Evolutionary conservation across 2,888 invertebrate genomes (phyloP).

Genomic region (Mimachlamys varia): DNA sequence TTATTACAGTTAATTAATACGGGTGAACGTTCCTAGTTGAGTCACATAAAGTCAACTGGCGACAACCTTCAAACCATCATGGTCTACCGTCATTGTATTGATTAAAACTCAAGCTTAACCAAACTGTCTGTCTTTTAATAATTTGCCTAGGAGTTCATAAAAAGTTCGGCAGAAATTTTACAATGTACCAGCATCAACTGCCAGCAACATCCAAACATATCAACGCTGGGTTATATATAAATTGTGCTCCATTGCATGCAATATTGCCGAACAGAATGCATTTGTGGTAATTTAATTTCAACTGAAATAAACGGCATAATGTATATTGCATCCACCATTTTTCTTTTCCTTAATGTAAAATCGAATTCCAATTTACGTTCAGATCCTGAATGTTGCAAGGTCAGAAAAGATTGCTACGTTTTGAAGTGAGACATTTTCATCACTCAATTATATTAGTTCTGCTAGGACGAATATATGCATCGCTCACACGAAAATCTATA

Average conservation of each 20-base stretch:
- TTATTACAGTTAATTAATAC: no score
- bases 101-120: no score
- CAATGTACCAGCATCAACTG: neutral
- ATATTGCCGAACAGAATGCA: neutral
- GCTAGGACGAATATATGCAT: neutral
- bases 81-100: neutral
- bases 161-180: neutral
- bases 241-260: neutral
- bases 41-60: no score
- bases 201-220: neutral
- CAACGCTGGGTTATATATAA: neutral
- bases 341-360: neutral
- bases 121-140: no score
- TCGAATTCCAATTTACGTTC: neutral
- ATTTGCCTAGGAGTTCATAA: neutral
- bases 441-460: neutral
- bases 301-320: neutral
- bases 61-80: neutral
- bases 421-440: neutral
- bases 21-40: no score
- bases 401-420: neutral
- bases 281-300: neutral
- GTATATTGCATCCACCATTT: neutral
- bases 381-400: constrained; percentile 13
- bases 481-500: no score